Evolutionary conservation across 2,113 vertebrate species (phyloP).

Genomic region (Dasypus novemcinctus): DNA sequence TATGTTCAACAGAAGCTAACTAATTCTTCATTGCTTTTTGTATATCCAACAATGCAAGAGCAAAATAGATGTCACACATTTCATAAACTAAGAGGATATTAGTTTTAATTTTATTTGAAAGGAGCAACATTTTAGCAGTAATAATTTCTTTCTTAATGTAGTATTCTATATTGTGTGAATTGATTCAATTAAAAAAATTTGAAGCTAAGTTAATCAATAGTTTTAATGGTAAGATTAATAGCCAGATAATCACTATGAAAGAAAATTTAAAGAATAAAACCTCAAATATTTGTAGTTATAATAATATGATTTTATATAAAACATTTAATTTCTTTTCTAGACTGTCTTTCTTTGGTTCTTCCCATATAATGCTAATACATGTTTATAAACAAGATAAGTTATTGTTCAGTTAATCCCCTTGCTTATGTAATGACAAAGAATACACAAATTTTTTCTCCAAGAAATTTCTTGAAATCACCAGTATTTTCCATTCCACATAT

Average conservation of each 20-base stretch:
- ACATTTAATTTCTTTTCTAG: not conserved
- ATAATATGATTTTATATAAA: not conserved
- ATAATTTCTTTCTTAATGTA: not conserved
- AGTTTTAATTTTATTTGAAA: constrained; percentile 9
- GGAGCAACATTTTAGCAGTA: not conserved
- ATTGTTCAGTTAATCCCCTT: not conserved
- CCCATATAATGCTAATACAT: not conserved
- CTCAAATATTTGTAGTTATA: not conserved
- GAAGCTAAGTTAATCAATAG: not conserved
- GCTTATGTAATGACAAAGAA: not conserved
- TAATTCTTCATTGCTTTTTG: not conserved
- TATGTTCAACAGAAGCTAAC: not conserved
- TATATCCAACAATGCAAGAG: not conserved
- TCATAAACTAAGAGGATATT: not conserved
- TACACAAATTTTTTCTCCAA: not conserved
- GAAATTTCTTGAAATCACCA: not conserved
- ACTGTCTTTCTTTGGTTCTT: not conserved
- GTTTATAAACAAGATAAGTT: constrained; percentile 30
- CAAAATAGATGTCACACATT: not conserved
- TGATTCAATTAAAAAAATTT: not conserved
- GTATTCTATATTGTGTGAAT: constrained; percentile 10
- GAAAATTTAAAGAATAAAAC: constrained; percentile 10
- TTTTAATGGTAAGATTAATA: not conserved
- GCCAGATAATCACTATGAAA: not conserved
- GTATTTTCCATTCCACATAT: not conserved